Evolutionary conservation across 2,888 invertebrate species (phyloP), one percentile per base, ranked within the genome.

Genomic region (Amphipoea lucens): DNA sequence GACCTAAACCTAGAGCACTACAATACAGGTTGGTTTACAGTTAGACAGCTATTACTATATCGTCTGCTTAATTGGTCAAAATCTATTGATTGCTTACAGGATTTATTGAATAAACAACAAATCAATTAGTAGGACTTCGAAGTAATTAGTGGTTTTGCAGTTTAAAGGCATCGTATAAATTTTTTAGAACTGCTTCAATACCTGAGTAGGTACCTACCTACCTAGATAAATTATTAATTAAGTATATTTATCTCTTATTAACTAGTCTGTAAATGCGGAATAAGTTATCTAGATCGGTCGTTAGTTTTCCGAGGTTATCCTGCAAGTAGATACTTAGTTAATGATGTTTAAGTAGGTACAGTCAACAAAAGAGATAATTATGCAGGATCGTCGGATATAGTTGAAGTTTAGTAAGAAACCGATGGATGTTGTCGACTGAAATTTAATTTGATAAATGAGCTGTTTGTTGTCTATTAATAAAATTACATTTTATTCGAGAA

Each of bases 271-370:
- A 57, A 54, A 81, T 70, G 70, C 73, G 84, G 84, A 80, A 83
- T 82, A 73, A 74, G 66, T 81, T 84, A 81, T 81, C 81, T 83
- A 74, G 69, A 81, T 81, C 73, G 54, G 66, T 76, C 54, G 70
- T 76, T 70, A 70, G 73, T 69, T 74, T 76, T n/a, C 81, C 84
- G 83, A 83, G 83, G 83, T 83, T 83, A 84, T 83, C n/a, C 57
- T 45, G 11, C 45, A 11, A 45, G 45, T 45, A 45, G 45, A 45
- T 45, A 45, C 45, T 11, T 45, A 45, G 45, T 45, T 45, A 40
- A 40, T 40, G 40, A 40, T 40, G 40, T 40, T 40, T 40, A 40
- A 40, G 40, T 40, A 40, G 40, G 40, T 40, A 40, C 42, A 42
- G 42, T 42, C 42, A 7, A 42, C 42, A 42, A 42, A 42, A 42